Evolutionary conservation across 2,888 invertebrate genomes (phyloP), one percentile per base, ranked within the genome.

Genomic region (Agrilus biguttatus): DNA sequence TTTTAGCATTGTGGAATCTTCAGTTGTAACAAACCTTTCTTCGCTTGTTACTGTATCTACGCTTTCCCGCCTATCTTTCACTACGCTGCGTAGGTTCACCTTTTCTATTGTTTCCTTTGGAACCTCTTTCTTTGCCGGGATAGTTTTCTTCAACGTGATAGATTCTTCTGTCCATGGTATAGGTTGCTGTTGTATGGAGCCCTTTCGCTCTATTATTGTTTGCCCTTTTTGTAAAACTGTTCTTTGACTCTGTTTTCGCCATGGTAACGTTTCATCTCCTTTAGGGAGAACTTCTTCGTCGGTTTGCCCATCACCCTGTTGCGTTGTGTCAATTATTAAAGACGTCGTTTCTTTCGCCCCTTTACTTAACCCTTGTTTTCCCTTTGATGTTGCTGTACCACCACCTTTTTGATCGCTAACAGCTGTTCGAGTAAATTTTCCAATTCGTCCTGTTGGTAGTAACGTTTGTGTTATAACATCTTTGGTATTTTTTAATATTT

Each of bases 131-230:
- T 51, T 60, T 32, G 62, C 59, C 54, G 49, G 52, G 42, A 56
- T 60, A 1, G 67, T 55, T 51, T 57, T 62, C 45, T 73, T 75
- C 13, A 76, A 53, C 37, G 58, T 65, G 23, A 73, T 65, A 47
- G 70, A 69, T 62, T 80, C 77, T 55, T 80, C 73, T 6, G 74
- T 81, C 75, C 74, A 73, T 6, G 73, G 69, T 45, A 49, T 21
- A 41, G 40, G 41, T 46, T 49, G 51, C 37, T 47, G 48, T 46
- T 46, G 42, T 41, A 37, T 45, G 7, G 41, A 40, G 38, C 44
- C 44, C 34, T 41, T 17, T 40, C 17, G 32, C 35, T 44, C 44
- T 7, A 47, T 38, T 64, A 62, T 28, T 23, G 39, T 37, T 33
- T 41, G 36, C 32, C 49, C 65, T 65, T 47, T 59, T 58, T 39